Evolutionary conservation across 1,140 invertebrate species (phyloP), one percentile per base, ranked within the genome.

Genomic region (Meloidogyne hapla): DNA sequence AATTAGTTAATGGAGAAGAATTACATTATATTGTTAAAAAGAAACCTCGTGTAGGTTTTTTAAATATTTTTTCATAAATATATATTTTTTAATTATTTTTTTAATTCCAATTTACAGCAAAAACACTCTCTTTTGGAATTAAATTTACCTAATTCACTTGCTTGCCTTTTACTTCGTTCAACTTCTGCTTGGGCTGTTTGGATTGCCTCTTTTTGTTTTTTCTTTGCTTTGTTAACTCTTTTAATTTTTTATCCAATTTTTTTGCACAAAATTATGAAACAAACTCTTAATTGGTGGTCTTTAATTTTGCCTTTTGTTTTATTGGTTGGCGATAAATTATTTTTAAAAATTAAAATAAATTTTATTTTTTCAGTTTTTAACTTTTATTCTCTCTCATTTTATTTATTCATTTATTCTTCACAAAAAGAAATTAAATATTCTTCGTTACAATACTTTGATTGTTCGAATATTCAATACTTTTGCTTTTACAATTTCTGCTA

Each of bases 1-100:
- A 70, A 23, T 66, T 64, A 56, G 73, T 82, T 12, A 81, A 83
- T 69, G 81, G 81, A 40, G 40, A 75, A 26, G 81, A 82, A 74
- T 64, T 82, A 42, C 56, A 66, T 64, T 40, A 73, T 63, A 73
- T 70, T 26, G 12, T 45, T 26, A 26, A 70, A 13, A 40, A 18
- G 25, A 62, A 73, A 71, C 71, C 33, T 21, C 10, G 70, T 23
- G 12, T 40, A 71, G 9, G 21, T 10, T 21, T n/a, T 21, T 8
- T n/a, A 12, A 70, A 1, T 28, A 33, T 25, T 71, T 0, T 70
- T 70, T 25, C 21, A 21, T 23, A 12, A 25, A n/a, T 6, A 42
- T 13, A 21, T 15, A 21, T n/a, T 23, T 75, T 75, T n/a, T 75
- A 75, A 74, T 15, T 9, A n/a, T n/a, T n/a, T n/a, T n/a, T n/a